Evolutionary conservation across 2,888 invertebrate species (phyloP).

Genomic region (Miltochrista miniata): DNA sequence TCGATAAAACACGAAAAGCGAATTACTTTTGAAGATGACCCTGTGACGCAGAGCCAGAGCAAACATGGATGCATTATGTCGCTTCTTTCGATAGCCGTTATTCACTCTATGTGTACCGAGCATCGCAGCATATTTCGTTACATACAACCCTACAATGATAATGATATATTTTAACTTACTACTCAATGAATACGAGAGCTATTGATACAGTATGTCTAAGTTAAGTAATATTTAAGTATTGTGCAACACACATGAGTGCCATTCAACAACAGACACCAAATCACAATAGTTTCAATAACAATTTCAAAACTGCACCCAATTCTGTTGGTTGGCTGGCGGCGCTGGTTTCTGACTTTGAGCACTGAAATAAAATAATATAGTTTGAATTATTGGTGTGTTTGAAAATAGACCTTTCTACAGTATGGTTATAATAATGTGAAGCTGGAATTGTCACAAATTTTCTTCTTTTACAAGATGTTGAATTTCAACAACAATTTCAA

Average conservation of each 20-base stretch:
- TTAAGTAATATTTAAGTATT: slow-evolving; percentile 74
- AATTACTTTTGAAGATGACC: no score
- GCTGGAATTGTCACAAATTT: no score
- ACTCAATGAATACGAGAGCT: slow-evolving; percentile 37
- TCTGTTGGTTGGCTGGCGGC: slow-evolving; percentile 73
- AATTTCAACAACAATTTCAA: no score
- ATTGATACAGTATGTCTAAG: slow-evolving; percentile 51
- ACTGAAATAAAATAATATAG: slow-evolving; percentile 46
- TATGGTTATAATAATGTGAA: no score
- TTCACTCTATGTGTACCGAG: no score
- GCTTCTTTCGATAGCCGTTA: no score
- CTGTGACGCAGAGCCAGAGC: no score
- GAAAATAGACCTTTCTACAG: no score
- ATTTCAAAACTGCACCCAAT: slow-evolving; percentile 78
- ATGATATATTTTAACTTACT: slow-evolving; percentile 37
- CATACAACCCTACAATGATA: slow-evolving; percentile 28
- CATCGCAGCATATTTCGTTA: not conserved
- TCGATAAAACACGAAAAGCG: no score
- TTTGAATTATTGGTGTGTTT: no score
- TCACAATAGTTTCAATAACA: slow-evolving; percentile 47
- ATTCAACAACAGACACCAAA: slow-evolving; percentile 55
- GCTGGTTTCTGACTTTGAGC: slow-evolving; percentile 62
- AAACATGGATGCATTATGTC: no score
- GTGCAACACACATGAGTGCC: slow-evolving; percentile 61
- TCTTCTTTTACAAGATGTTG: no score